Conservation (phyloP, 1,140 invertebrate genomes). For the Ephestia elutella region DNA sequence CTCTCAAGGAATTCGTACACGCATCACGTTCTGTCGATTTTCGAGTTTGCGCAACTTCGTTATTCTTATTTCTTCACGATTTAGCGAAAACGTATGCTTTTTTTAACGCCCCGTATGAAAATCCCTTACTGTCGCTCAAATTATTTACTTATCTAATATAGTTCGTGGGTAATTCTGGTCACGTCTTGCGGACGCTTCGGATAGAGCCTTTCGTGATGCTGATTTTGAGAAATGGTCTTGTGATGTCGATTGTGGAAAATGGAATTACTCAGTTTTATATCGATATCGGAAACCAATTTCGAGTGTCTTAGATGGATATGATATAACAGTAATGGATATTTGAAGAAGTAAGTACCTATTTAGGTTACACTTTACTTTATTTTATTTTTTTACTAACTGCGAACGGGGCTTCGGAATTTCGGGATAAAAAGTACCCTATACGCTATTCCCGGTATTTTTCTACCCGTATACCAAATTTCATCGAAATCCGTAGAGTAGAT, state of each 20-base stretch:
- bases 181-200: conserved; percentile 13
- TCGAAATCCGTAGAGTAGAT: too few species aligned
- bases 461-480: too few species aligned
- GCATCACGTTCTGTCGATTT: conserved; percentile 32
- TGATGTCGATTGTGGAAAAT: conserved; percentile 4
- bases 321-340: too few species aligned
- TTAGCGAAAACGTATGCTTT: conserved; percentile 28
- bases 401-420: too few species aligned
- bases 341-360: too few species aligned
- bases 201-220: not conserved
- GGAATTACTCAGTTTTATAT: not conserved
- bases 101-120: conserved; percentile 22
- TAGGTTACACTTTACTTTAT: too few species aligned
- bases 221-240: not conserved
- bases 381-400: too few species aligned
- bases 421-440: too few species aligned
- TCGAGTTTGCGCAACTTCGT: conserved; percentile 28
- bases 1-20: conserved; percentile 11
- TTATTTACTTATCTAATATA: conserved; percentile 40
- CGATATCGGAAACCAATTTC: too few species aligned
- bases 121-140: conserved; percentile 30
- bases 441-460: too few species aligned
- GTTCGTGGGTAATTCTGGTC: conserved; percentile 18
- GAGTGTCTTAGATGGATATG: too few species aligned
- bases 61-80: conserved; percentile 33